These are phyloP conservation scores for Pseudomyrmex cubaensis DNA, from an alignment of 1,140 invertebrate genomes.

Conservation along the genomic window DNA sequence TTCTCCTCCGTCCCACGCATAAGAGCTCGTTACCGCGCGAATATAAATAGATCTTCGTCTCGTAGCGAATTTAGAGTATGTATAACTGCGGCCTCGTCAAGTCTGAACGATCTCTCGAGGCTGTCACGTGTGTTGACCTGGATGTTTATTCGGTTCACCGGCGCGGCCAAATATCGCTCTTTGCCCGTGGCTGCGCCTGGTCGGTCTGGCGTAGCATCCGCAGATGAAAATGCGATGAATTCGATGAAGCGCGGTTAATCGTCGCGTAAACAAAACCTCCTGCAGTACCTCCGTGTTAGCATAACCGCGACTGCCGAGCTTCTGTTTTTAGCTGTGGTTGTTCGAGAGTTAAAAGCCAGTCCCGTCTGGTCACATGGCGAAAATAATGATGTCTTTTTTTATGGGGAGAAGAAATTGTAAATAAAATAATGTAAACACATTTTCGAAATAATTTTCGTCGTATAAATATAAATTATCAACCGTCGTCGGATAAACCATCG, in stretches of 20 bases:
- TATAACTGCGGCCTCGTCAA: slow-evolving; percentile 53
- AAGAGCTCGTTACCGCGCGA: slow-evolving; percentile 71
- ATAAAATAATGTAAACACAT: neutral
- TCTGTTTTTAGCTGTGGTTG: slow-evolving; percentile 23
- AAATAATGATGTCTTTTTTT: neutral
- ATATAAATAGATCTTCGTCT: slow-evolving; percentile 70
- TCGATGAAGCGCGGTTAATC: slow-evolving; percentile 43
- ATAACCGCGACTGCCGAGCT: neutral
- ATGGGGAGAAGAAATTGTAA: neutral
- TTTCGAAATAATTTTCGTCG: too few species aligned
- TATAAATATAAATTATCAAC: too few species aligned
- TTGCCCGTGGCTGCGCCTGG: neutral
- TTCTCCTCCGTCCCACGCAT: neutral
- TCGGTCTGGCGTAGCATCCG: slow-evolving; percentile 1
- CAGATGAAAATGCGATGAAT: slow-evolving; percentile 19
- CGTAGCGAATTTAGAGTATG: slow-evolving; percentile 69
- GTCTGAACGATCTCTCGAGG: slow-evolving; percentile 68
- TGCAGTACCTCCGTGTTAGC: neutral
- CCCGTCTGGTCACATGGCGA: neutral
- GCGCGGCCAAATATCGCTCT: slow-evolving; percentile 59
- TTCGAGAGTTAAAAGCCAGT: slow-evolving; percentile 13
- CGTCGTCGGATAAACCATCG: too few species aligned
- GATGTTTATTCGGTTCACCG: slow-evolving; percentile 73
- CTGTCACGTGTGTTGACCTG: slow-evolving; percentile 72
- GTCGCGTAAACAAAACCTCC: slow-evolving; percentile 36